Conservation (phyloP, 2,888 invertebrate species). For the Acleris cristana region DNA sequence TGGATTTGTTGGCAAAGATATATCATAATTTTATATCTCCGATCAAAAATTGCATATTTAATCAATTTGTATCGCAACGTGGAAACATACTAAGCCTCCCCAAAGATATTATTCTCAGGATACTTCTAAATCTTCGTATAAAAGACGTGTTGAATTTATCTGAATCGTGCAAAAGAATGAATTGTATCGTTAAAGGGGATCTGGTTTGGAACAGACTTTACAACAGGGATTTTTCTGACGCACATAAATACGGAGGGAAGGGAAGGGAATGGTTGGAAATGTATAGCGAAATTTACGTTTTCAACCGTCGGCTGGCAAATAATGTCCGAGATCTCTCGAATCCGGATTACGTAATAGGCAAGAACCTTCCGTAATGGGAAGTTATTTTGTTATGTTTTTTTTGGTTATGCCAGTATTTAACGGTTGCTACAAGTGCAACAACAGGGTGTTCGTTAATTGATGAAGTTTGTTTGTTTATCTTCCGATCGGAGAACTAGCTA, state of each 20-base stretch:
- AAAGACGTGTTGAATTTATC: constrained; percentile 51
- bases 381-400: constrained; percentile 48
- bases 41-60: constrained; percentile 50
- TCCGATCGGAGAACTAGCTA: too few species aligned
- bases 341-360: constrained; percentile 42
- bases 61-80: constrained; percentile 47
- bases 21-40: constrained; percentile 53
- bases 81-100: constrained; percentile 53
- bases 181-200: constrained; percentile 48
- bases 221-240: constrained; percentile 52
- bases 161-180: constrained; percentile 51
- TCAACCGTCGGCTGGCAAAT: constrained; percentile 34
- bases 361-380: constrained; percentile 47
- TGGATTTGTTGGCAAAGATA: constrained; percentile 42
- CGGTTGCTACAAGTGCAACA: not conserved
- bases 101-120: constrained; percentile 48
- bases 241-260: constrained; percentile 40
- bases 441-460: too few species aligned
- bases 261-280: constrained; percentile 44
- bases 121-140: constrained; percentile 49
- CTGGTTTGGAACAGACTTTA: constrained; percentile 53
- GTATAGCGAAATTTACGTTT: constrained; percentile 49
- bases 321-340: constrained; percentile 40
- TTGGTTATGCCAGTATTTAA: not conserved
- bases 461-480: too few species aligned